phyloP scores from a whole-genome alignment of 2,113 vertebrate genomes.

The Halichoerus grypus region DNA sequence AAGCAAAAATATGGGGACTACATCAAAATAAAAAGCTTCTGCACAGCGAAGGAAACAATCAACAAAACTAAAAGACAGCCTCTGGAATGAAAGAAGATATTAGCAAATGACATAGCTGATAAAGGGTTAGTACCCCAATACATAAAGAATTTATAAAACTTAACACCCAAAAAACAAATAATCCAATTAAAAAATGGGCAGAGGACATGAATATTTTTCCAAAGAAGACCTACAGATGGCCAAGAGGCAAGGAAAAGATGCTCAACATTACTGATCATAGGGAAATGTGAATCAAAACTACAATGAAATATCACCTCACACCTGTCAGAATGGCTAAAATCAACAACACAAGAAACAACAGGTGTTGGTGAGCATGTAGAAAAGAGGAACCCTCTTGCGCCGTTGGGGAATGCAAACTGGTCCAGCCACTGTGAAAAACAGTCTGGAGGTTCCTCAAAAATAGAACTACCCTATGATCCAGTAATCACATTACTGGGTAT shows the following conservation, averaged over 20 bases:
- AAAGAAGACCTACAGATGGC: neutral
- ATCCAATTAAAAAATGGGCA: neutral
- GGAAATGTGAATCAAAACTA: neutral
- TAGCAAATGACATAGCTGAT: neutral
- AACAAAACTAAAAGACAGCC: too few species aligned
- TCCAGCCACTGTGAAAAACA: neutral
- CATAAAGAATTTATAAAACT: neutral
- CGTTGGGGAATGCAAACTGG: neutral
- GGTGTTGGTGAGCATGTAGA: neutral
- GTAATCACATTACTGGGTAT: neutral
- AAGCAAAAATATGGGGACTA: too few species aligned
- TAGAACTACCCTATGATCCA: neutral
- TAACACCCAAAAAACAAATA: neutral
- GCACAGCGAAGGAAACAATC: too few species aligned
- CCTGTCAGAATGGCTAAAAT: neutral
- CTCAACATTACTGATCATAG: neutral
- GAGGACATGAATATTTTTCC: neutral
- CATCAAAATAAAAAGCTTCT: too few species aligned
- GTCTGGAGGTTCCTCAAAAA: neutral
- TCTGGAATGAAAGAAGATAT: too few species aligned
- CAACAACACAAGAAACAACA: neutral
- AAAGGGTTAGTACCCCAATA: neutral
- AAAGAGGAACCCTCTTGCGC: neutral
- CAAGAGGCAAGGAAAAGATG: neutral
- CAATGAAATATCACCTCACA: neutral